These are phyloP conservation scores for Prosapia bicincta DNA, from an alignment of 2,888 invertebrate genomes.

Conservation along the genomic window DNA sequence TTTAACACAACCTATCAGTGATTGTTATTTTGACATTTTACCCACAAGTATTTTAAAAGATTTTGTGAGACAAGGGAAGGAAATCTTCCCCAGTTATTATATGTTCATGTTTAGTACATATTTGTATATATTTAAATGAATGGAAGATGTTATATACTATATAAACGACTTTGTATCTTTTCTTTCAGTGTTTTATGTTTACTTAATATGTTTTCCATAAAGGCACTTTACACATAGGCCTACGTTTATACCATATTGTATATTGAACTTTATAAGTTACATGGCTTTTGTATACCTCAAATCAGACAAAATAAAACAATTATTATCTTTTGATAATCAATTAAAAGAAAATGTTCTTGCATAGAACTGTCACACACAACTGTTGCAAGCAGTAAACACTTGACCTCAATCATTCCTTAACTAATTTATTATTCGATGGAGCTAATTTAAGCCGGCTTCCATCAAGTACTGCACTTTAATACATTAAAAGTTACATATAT, in stretches of 20 bases:
- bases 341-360: neutral
- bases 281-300: constrained; percentile 2
- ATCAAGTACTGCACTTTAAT: no score
- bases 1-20: neutral
- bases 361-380: neutral
- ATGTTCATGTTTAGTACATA: neutral
- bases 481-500: no score
- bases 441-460: no score
- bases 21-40: neutral
- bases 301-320: neutral
- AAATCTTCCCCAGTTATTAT: neutral
- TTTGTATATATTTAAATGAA: neutral
- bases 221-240: neutral
- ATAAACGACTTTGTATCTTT: neutral
- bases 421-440: no score
- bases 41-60: neutral
- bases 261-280: neutral
- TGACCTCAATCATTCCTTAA: no score
- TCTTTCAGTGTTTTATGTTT: neutral
- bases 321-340: constrained; percentile 2
- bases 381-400: no score
- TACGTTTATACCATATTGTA: neutral
- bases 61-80: neutral
- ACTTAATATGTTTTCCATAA: neutral
- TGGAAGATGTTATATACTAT: constrained; percentile 2